Conservation (phyloP, 2,888 invertebrate species). For the Lithosia quadra region DNA sequence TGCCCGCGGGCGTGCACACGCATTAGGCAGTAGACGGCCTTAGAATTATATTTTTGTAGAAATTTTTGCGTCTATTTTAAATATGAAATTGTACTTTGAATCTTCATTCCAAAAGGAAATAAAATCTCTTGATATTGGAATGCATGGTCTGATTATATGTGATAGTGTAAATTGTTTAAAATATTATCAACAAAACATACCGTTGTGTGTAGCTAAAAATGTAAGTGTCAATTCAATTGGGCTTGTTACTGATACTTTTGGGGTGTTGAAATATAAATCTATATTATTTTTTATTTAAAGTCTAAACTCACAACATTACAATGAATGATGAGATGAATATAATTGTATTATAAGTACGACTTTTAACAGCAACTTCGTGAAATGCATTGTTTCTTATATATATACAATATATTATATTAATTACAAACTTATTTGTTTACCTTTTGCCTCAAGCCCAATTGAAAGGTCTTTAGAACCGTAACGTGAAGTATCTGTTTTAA, state of each 20-base stretch:
- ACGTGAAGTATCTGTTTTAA: constrained; percentile 16
- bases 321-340: too few species aligned
- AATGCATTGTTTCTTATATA: too few species aligned
- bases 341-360: too few species aligned
- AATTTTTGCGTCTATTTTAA: background rate
- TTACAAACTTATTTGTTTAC: background rate
- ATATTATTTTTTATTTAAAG: too few species aligned
- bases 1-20: too few species aligned
- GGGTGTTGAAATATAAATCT: too few species aligned
- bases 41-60: constrained; percentile 16
- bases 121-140: constrained; percentile 36
- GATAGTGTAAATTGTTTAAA: constrained; percentile 46
- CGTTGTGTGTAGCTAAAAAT: background rate
- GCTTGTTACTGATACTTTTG: too few species aligned
- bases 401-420: background rate
- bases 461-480: background rate
- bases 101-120: constrained; percentile 17
- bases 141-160: constrained; percentile 63
- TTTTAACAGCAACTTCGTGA: too few species aligned
- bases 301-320: too few species aligned
- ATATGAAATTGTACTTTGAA: constrained; percentile 9
- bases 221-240: background rate
- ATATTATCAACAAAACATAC: constrained; percentile 16
- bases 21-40: too few species aligned
- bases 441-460: background rate